A percentile compares a stretch with the other conserved stretches of the same genome.
Conservation (phyloP, 2,797 vertebrate genomes). For the Choloepus didactylus region DNA sequence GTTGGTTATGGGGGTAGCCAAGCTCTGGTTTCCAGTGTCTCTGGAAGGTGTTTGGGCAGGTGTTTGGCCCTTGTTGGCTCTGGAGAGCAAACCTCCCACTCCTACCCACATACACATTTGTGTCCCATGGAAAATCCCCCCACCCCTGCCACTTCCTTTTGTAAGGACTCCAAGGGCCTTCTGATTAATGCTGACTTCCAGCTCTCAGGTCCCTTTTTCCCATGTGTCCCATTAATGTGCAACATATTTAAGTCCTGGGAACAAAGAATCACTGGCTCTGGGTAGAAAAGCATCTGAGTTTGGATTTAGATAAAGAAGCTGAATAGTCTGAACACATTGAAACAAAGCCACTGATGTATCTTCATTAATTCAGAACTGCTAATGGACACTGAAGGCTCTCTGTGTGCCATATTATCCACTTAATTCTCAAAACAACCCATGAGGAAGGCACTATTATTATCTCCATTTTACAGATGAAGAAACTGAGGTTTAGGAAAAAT, state of each 20-base stretch:
- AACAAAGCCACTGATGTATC: not conserved
- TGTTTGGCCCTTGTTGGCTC: not conserved
- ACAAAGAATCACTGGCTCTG: not conserved
- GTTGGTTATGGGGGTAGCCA: not conserved
- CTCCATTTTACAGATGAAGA: constrained; percentile 6
- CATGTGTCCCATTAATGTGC: not conserved
- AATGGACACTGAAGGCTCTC: not conserved
- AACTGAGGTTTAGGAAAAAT: not conserved
- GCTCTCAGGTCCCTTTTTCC: not conserved
- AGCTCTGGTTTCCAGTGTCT: not conserved
- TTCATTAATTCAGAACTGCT: constrained; percentile 24
- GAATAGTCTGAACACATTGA: not conserved
- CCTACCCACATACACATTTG: fast-evolving
- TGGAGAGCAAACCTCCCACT: not conserved
- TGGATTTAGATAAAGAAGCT: not conserved
- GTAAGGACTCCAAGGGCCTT: not conserved
- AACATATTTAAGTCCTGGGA: not conserved
- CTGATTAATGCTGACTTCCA: not conserved
- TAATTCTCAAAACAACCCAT: not conserved
- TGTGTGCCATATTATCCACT: fast-evolving
- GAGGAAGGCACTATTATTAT: not conserved
- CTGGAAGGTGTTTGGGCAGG: not conserved
- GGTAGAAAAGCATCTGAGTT: not conserved
- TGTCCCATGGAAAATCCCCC: not conserved
- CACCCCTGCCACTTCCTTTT: not conserved